Conservation (phyloP, 2,888 invertebrate genomes). For the Alviniconcha strummeri region DNA sequence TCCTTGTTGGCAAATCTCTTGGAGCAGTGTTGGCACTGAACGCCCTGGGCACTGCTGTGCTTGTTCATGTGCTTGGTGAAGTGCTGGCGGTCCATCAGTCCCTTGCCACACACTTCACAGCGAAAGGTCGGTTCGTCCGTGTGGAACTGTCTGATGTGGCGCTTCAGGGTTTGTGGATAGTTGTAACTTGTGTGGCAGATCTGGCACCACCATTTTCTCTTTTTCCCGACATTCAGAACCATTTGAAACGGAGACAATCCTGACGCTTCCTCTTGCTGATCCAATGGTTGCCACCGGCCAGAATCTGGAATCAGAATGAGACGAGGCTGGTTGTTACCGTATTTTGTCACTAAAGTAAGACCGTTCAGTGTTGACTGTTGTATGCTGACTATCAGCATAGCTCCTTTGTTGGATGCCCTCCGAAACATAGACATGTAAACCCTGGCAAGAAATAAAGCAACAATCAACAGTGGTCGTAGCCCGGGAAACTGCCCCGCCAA, state of each 20-base stretch:
- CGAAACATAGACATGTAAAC: no score
- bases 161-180: slow-evolving; percentile 9
- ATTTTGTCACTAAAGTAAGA: no score
- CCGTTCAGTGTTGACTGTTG: no score
- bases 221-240: neutral
- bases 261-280: neutral
- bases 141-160: slow-evolving; percentile 15
- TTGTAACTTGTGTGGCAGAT: neutral
- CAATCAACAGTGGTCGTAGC: no score
- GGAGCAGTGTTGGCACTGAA: no score
- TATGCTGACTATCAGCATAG: no score
- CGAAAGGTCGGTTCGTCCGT: slow-evolving; percentile 5
- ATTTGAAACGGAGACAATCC: neutral
- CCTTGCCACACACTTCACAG: slow-evolving; percentile 7
- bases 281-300: neutral
- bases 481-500: no score
- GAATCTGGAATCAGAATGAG: slow-evolving; percentile 22
- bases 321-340: neutral
- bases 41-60: no score
- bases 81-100: slow-evolving; percentile 15
- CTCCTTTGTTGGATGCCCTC: no score
- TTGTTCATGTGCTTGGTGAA: slow-evolving; percentile 2
- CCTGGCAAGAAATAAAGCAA: no score
- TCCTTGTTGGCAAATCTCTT: neutral
- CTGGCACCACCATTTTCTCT: slow-evolving; percentile 4